Evolutionary conservation across 2,888 invertebrate species (phyloP).

Genomic region (Homarus gammarus): DNA sequence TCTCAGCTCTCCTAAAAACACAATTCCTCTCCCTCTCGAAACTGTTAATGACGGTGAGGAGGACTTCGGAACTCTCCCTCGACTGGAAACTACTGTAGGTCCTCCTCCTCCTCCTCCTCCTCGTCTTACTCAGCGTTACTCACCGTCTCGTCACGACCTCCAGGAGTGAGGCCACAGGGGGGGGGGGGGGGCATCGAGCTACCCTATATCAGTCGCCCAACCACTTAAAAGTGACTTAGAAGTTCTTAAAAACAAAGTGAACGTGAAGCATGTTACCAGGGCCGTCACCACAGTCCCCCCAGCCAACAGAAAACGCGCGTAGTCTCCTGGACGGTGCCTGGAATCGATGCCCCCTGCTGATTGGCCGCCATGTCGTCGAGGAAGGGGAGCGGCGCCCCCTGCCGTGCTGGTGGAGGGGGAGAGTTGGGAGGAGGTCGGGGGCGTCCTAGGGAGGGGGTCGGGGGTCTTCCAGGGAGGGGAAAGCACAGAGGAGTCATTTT

Average conservation of each 20-base stretch:
- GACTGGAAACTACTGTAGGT: neutral
- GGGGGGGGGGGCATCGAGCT: neutral
- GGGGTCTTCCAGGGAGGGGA: neutral
- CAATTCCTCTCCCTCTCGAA: constrained; percentile 6
- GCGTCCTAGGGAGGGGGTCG: constrained; percentile 18
- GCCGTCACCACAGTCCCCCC: constrained; percentile 19
- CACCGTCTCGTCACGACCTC: neutral
- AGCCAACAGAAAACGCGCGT: constrained; percentile 58
- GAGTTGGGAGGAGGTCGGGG: neutral
- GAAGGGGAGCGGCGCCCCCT: constrained; percentile 66
- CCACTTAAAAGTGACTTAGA: neutral
- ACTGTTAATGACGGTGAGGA: constrained; percentile 41
- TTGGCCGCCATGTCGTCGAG: constrained; percentile 67
- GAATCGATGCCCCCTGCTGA: constrained; percentile 70
- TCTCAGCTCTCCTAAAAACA: constrained; percentile 37
- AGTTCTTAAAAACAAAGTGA: neutral
- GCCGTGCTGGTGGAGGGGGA: constrained; percentile 34
- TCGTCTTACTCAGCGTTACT: neutral
- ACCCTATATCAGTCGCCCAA: neutral
- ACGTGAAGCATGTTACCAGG: neutral
- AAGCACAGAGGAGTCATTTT: constrained; percentile 53
- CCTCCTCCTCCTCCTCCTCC: neutral
- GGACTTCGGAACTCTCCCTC: constrained; percentile 13
- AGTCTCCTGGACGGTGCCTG: constrained; percentile 63
- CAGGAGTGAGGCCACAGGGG: neutral